Percentiles rank a stretch among this genome's conserved stretches.
Evolutionary conservation across 64 coral and sea anemone species (phyloP).

Genomic region (Montipora capricornis): DNA sequence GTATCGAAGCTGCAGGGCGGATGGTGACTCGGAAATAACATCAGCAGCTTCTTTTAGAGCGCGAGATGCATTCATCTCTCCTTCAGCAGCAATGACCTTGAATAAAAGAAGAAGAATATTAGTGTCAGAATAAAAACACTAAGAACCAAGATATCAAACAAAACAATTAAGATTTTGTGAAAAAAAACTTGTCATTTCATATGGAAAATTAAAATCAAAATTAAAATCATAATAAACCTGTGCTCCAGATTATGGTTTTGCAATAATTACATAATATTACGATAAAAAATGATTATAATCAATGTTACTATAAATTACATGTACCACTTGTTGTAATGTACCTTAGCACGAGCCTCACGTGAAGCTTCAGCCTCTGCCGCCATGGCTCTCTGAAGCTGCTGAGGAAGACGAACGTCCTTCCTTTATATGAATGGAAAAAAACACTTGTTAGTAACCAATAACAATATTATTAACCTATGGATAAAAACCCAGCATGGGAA

Average conservation of each 20-base stretch:
- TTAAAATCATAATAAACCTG: too few relatives aligned
- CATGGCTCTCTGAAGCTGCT: conserved; percentile 85
- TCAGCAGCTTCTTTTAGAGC: conserved; percentile 85
- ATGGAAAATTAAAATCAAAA: too few relatives aligned
- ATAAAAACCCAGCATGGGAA: too few relatives aligned
- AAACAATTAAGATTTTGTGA: neutral
- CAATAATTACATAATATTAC: too few relatives aligned
- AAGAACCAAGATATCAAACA: neutral
- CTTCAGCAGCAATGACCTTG: conserved; percentile 87
- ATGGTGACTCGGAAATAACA: conserved; percentile 73
- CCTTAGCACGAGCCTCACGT: conserved; percentile 84
- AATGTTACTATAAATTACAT: too few relatives aligned
- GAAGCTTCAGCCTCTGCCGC: conserved; percentile 84
- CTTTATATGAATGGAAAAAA: conserved; percentile 10
- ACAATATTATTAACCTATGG: too few relatives aligned
- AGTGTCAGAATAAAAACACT: neutral
- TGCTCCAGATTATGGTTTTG: too few relatives aligned
- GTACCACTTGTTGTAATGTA: neutral
- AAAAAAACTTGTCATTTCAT: too few relatives aligned
- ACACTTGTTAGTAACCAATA: neutral
- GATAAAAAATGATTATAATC: too few relatives aligned
- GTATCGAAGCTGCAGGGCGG: conserved; percentile 81
- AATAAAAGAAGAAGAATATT: neutral
- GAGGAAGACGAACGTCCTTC: conserved; percentile 87
- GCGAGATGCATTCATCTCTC: conserved; percentile 86